Base-by-base conservation (phyloP, 1,140 invertebrate species). In the Grapholita molesta region DNA sequence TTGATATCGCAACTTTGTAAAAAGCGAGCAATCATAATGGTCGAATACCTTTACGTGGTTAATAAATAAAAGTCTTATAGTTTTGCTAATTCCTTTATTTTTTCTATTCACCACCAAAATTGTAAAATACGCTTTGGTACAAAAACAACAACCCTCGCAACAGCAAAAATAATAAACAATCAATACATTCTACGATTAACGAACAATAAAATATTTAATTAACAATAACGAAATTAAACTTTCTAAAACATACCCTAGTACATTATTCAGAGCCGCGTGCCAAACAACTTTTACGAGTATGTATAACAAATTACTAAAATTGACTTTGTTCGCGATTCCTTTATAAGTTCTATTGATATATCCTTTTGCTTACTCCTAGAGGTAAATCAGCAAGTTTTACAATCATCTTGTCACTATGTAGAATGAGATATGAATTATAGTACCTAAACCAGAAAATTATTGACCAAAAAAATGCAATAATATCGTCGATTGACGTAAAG, bases 111-210 rank as follows among this genome's bases (percentile, higher is more conserved):
- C 76, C 73, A 77, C 76, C 73, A 79, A 80, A 78, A 77, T 67
- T 79, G 73, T 83, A 83, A 78, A 76, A 75, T 66, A 75, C 77
- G 75, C 77, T 80, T 80, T 76, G 71, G 77, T 80, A 83, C 53
- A 79, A 83, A 80, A 83, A 79, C 73, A 70, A 85, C 74, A 78
- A 80, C 78, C 69, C 57, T 66, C 70, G 30, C 77, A 82, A 80
- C 70, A 70, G 69, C 65, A 70, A 70, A 82, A 77, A 75, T 75
- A 70, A 70, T 53, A 30, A 61, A 61, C 25, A 25, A 61, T 61
- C 53, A 30, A 8, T 61, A 61, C 55, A 61, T 15, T 28, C 25
- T 70, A 71, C 61, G 72, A 68, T 67, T 72, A 80, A 79, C 76
- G 53, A 81, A 78, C 72, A 77, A 71, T 66, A 70, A 70, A 67